Percentiles rank a stretch among this genome's conserved stretches.
phyloP scores from a whole-genome alignment of 2,113 vertebrate species.

The Pseudorasbora parva region DNA sequence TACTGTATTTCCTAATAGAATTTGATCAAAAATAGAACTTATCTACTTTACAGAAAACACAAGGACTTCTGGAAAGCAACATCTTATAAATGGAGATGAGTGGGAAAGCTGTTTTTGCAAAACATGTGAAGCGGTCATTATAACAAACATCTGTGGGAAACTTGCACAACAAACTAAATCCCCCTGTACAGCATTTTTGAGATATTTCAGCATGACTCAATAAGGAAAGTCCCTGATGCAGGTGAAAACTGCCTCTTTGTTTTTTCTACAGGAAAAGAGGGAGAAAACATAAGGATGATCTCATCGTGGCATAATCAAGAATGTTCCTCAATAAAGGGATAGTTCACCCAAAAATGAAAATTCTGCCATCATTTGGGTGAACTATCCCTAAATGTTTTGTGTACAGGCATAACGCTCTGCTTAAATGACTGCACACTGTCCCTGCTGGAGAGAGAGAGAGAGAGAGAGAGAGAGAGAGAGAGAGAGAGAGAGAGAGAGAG shows the following conservation, averaged over 20 bases:
- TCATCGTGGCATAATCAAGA: constrained; percentile 56
- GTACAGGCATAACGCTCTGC: background rate
- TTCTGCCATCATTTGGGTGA: too few species aligned
- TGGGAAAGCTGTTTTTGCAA: background rate
- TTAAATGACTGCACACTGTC: constrained; percentile 21
- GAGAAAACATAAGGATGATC: constrained; percentile 46
- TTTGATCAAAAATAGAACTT: background rate
- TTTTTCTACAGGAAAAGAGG: background rate
- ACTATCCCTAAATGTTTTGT: background rate
- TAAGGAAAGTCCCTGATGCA: constrained; percentile 23
- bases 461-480: background rate
- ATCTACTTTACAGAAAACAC: too few species aligned
- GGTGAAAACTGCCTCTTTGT: constrained; percentile 45
- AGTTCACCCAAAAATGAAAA: too few species aligned
- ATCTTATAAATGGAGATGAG: too few species aligned
- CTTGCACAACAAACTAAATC: constrained; percentile 18
- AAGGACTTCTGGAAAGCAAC: too few species aligned
- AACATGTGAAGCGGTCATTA: background rate
- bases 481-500: background rate
- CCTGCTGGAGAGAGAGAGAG: background rate
- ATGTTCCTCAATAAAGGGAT: background rate
- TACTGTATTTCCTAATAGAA: background rate
- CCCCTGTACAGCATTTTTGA: background rate
- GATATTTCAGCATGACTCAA: background rate
- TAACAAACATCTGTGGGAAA: background rate